These are phyloP conservation scores for Columba guinea DNA, from an alignment of 2,797 vertebrate species.

Conservation along the genomic window DNA sequence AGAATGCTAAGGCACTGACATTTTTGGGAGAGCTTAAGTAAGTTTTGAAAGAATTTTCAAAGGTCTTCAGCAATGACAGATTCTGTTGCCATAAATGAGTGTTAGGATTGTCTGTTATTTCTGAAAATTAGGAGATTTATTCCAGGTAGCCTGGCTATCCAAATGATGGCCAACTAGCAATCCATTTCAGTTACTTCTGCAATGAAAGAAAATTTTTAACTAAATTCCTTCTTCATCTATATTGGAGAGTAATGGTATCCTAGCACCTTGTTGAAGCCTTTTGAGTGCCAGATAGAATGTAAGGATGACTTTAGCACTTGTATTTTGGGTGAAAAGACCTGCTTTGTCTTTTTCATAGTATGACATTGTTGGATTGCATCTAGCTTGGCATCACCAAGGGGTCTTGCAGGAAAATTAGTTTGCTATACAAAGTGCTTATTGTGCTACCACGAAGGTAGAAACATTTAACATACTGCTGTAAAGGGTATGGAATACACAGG, in stretches of 20 bases:
- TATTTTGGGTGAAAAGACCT: not conserved
- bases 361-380: not conserved
- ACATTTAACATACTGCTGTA: rapidly evolving
- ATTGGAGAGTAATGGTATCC: not conserved
- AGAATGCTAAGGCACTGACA: rapidly evolving
- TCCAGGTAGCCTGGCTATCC: not conserved
- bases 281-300: not conserved
- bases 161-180: not conserved
- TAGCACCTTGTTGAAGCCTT: not conserved
- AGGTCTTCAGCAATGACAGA: not conserved
- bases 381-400: not conserved
- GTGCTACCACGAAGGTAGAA: not conserved
- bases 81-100: not conserved
- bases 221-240: not conserved
- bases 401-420: not conserved
- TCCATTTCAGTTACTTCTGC: not conserved
- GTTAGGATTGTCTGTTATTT: not conserved
- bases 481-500: not conserved
- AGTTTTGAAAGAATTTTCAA: not conserved
- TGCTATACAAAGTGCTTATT: not conserved
- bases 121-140: not conserved
- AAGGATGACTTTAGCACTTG: not conserved
- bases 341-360: not conserved
- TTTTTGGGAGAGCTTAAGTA: not conserved
- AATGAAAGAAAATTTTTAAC: not conserved